Conservation (phyloP, 2,888 invertebrate genomes). For the Stenotaenia linearis region DNA sequence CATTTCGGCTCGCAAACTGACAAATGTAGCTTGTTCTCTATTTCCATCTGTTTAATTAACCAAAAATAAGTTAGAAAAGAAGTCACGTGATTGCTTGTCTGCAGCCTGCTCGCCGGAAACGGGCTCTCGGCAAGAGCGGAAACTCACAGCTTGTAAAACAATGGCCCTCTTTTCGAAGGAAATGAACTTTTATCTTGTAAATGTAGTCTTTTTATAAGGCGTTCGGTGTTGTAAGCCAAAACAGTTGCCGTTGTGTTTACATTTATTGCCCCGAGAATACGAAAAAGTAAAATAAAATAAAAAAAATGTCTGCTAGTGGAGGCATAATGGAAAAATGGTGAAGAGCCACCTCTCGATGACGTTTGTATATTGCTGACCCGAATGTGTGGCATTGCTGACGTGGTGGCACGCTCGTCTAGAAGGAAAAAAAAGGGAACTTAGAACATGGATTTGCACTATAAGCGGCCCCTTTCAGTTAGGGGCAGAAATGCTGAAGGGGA, state of each 20-base stretch:
- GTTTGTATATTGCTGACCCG: conserved; percentile 26
- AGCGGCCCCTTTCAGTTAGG: conserved; percentile 26
- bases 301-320: background rate
- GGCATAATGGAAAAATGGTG: background rate
- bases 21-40: too few species aligned
- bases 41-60: background rate
- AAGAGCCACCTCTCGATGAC: conserved; percentile 22
- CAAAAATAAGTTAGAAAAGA: background rate
- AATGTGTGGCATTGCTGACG: conserved; percentile 26
- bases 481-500: conserved; percentile 18
- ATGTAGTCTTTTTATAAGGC: background rate
- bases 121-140: background rate
- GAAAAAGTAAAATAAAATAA: background rate
- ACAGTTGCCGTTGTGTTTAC: background rate
- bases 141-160: conserved; percentile 13
- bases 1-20: background rate
- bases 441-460: conserved; percentile 26
- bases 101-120: background rate
- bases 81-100: background rate
- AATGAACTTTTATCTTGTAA: conserved; percentile 13
- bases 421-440: conserved; percentile 4
- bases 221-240: background rate
- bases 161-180: conserved; percentile 15
- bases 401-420: conserved; percentile 17
- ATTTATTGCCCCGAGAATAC: background rate